These are phyloP conservation scores for Zygothrica quintamaculata DNA, from an alignment of 2,888 invertebrate genomes.

Conservation along the genomic window DNA sequence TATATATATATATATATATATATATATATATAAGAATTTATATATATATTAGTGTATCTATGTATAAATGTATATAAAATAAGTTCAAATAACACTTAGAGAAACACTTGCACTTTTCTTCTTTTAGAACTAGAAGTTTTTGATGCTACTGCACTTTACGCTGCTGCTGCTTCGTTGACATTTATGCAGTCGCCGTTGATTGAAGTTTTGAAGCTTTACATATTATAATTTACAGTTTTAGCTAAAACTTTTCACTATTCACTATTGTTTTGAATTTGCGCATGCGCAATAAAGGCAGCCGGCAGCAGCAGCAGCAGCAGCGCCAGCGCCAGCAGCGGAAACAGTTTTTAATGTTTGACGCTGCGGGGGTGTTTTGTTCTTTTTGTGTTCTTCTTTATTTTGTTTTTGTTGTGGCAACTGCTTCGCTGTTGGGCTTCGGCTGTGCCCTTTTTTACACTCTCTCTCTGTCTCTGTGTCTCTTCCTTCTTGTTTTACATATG, in stretches of 20 bases:
- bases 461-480: neutral
- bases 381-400: constrained; percentile 35
- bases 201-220: constrained; percentile 25
- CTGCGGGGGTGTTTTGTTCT: constrained; percentile 33
- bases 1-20: constrained; percentile 9
- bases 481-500: constrained; percentile 55
- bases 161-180: constrained; percentile 10
- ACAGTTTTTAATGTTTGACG: constrained; percentile 17
- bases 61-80: neutral
- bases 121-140: constrained; percentile 11
- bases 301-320: constrained; percentile 38
- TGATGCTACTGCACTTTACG: constrained; percentile 19
- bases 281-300: constrained; percentile 55
- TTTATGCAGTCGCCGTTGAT: constrained; percentile 4
- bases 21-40: neutral
- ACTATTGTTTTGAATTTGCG: constrained; percentile 57
- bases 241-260: constrained; percentile 37
- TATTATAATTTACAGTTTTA: constrained; percentile 30
- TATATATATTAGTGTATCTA: constrained; percentile 6
- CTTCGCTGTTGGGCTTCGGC: constrained; percentile 37
- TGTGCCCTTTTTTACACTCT: constrained; percentile 16
- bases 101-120: constrained; percentile 47
- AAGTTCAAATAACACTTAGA: constrained; percentile 21
- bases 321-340: constrained; percentile 56
- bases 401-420: constrained; percentile 48